A percentile compares a stretch with the other conserved stretches of the same genome.
Evolutionary conservation across 2,113 vertebrate species (phyloP).

Genomic region (Dasypus novemcinctus): DNA sequence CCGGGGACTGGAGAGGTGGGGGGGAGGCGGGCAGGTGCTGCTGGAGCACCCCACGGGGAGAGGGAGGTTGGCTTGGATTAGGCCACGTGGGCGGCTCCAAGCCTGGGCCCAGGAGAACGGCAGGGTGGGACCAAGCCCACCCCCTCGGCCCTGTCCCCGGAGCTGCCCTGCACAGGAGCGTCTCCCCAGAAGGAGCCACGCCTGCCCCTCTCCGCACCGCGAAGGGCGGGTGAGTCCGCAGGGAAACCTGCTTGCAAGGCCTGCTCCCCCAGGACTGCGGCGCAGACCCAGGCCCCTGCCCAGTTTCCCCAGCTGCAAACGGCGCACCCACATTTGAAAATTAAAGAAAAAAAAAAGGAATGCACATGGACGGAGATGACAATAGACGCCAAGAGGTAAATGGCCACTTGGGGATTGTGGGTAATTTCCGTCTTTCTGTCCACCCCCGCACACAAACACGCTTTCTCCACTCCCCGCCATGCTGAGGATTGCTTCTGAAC

Average conservation of each 20-base stretch:
- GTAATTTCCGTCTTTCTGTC: not conserved
- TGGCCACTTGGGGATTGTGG: not conserved
- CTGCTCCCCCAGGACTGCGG: not conserved
- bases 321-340: not conserved
- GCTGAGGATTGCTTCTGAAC: not conserved
- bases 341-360: not conserved
- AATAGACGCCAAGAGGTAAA: not conserved
- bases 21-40: not conserved
- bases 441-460: not conserved
- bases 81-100: not conserved
- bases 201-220: not conserved
- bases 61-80: not conserved
- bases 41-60: not conserved
- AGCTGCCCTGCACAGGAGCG: not conserved
- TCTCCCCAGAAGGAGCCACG: not conserved
- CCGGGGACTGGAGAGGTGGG: not conserved
- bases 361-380: rapidly evolving
- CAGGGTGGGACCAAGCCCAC: not conserved
- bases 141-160: not conserved
- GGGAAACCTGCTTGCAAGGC: not conserved
- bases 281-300: not conserved
- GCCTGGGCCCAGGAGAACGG: rapidly evolving
- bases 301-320: not conserved
- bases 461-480: not conserved
- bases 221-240: not conserved